These are phyloP conservation scores for Numenius phaeopus DNA, from an alignment of 2,797 vertebrate genomes.

Conservation along the genomic window DNA sequence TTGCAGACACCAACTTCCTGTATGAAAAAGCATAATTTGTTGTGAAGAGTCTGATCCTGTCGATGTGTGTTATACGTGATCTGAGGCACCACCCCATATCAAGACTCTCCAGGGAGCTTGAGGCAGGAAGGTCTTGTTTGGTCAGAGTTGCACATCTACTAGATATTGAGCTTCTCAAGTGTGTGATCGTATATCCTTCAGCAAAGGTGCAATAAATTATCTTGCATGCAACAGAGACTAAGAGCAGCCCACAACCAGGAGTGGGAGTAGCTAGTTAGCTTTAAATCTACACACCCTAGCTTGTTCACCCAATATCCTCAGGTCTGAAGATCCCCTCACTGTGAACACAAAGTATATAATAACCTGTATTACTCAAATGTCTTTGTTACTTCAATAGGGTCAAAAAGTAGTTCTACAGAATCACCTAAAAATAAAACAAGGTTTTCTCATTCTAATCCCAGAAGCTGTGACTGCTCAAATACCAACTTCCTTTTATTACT, in stretches of 20 bases:
- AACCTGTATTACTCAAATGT: not conserved
- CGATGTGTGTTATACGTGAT: not conserved
- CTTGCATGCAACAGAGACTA: not conserved
- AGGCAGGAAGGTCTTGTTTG: not conserved
- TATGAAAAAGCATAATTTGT: not conserved
- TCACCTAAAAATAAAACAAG: not conserved
- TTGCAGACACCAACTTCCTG: not conserved
- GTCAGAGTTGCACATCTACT: not conserved
- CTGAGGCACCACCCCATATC: not conserved
- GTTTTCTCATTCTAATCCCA: not conserved
- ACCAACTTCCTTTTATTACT: not conserved
- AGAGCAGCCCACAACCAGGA: not conserved
- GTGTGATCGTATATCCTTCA: not conserved
- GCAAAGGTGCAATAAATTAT: not conserved
- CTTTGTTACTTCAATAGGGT: not conserved
- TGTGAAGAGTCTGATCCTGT: not conserved
- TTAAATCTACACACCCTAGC: not conserved
- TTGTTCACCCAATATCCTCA: not conserved
- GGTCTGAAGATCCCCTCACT: not conserved
- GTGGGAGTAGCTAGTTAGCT: not conserved
- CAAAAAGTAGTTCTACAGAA: not conserved
- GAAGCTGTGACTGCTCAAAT: not conserved
- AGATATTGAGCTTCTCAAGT: not conserved
- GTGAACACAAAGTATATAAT: not conserved
- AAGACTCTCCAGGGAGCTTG: not conserved